Evolutionary conservation across 2,797 vertebrate species (phyloP), one percentile per base, ranked within the genome.

Genomic region (Sus cebifrons): DNA sequence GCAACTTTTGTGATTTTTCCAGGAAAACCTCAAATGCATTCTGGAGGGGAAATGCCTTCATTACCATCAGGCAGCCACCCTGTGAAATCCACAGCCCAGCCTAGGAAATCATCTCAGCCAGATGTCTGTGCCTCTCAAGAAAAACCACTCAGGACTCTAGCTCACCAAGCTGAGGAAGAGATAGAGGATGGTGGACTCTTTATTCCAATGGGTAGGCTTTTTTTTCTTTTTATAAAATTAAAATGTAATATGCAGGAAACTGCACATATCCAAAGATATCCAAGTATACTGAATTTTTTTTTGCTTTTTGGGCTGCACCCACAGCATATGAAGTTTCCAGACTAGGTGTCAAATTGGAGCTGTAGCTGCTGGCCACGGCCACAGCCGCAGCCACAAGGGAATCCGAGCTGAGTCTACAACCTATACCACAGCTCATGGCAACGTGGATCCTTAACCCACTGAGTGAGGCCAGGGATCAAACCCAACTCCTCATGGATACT

Each of bases 201-300:
- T 77, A 96, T 98, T 74, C 97, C 96, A 1, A 16, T 96, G 90
- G 97, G 97, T 98, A 97, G 97, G 96, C 87, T 90, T 85, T 60
- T 29, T 91, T 85, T 62, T 68, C 36, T 86, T 68, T 77, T 82
- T 36, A 82, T 86, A 13, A 65, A 20, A 32, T 29, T 56, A 81
- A 67, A 25, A 56, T 27, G 3, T 58, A 68, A 20, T 60, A 12
- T 78, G 52, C 44, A 58, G 65, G 74, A 92, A 88, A 65, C 10
- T 60, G 56, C 40, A 56, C 6, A 12, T 49, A 25, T 32, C 18
- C 58, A 36, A 73, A 36, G 60, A 83, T 77, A 71, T 4, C 40
- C 10, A 20, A 70, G 25, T 49, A 86, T 74, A 65, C 13, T 82
- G 49, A 89, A 62, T 92, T 86, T 85, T 49, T 49, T 49, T 49